phyloP scores from a whole-genome alignment of 2,113 vertebrate genomes.

The Pelecanoides urinatrix region DNA sequence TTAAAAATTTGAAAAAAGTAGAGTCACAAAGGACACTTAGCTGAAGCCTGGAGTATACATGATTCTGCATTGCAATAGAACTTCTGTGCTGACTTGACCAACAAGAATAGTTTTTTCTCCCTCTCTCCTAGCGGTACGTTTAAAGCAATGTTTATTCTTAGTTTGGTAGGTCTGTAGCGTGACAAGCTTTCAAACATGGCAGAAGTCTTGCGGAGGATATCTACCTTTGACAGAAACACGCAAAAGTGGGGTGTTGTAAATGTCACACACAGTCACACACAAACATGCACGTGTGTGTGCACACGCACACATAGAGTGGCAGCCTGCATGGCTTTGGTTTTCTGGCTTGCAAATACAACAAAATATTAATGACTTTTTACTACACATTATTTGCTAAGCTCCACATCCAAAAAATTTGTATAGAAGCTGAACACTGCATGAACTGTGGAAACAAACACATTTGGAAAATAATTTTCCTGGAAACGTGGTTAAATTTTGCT shows the following conservation, averaged over 20 bases:
- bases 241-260: not conserved
- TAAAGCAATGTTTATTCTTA: not conserved
- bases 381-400: not conserved
- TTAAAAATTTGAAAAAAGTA: not conserved
- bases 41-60: not conserved
- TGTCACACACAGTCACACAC: fast-evolving
- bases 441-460: not conserved
- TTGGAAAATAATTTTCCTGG: not conserved
- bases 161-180: not conserved
- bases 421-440: not conserved
- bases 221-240: not conserved
- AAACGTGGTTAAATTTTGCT: not conserved
- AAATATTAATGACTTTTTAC: not conserved
- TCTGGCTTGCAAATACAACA: not conserved
- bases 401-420: not conserved
- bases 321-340: not conserved
- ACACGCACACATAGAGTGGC: no score
- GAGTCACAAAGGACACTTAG: not conserved
- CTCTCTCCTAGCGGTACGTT: not conserved
- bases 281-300: fast-evolving
- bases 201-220: not conserved
- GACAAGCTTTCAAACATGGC: not conserved
- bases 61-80: not conserved
- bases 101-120: not conserved
- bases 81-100: not conserved